A percentile compares a stretch with the other conserved stretches of the same genome.
phyloP scores from a whole-genome alignment of 2,113 vertebrate species.

The Clarias macrocephalus region DNA sequence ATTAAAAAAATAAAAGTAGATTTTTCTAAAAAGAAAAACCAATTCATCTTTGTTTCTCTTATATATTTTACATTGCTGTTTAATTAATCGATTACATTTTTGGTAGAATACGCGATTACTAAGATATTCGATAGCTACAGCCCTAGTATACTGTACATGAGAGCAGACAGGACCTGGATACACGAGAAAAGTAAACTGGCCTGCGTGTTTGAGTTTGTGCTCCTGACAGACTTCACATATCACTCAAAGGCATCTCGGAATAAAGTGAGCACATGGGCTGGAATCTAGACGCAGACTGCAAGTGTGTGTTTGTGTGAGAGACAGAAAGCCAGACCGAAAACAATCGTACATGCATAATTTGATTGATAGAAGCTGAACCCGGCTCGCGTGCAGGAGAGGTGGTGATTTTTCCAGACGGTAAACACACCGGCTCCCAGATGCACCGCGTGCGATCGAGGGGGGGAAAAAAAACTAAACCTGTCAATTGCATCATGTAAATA shows the following conservation, averaged over 20 bases:
- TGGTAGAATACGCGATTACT: too few species aligned
- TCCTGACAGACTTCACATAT: neutral
- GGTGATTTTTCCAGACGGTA: neutral
- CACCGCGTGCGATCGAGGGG: neutral
- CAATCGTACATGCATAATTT: neutral
- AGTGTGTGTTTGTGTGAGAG: neutral
- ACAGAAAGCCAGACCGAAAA: neutral
- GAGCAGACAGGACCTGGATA: neutral
- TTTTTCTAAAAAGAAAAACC: too few species aligned
- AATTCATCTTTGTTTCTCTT: too few species aligned
- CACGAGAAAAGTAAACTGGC: neutral
- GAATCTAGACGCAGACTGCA: neutral
- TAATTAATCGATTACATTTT: too few species aligned
- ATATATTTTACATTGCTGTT: too few species aligned
- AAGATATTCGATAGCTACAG: too few species aligned
- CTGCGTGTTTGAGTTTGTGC: neutral
- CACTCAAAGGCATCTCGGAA: neutral
- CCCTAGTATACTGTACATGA: neutral
- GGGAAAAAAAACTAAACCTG: neutral
- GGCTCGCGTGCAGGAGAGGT: neutral
- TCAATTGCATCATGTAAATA: slow-evolving; percentile 15
- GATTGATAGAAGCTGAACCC: neutral
- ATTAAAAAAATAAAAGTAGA: too few species aligned
- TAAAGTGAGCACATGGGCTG: neutral
- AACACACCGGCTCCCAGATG: neutral